These are phyloP conservation scores for Datnioides undecimradiatus DNA, from an alignment of 2,113 vertebrate genomes.

Conservation along the genomic window DNA sequence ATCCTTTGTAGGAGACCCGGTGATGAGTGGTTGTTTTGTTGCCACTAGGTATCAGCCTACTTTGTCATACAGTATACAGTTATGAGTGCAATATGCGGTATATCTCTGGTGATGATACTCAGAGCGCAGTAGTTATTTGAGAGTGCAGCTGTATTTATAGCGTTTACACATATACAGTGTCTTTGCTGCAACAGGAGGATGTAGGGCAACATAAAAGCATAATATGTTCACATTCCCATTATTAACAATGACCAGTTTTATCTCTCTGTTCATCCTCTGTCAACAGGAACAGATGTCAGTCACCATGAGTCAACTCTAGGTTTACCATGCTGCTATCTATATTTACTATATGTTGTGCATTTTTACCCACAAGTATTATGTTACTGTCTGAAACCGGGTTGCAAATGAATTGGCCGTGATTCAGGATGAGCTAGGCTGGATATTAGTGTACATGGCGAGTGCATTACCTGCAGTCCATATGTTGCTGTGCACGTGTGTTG, in stretches of 20 bases:
- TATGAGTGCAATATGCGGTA: not conserved
- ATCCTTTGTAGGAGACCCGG: not conserved
- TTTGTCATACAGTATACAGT: too few relatives aligned
- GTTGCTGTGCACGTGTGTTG: not conserved
- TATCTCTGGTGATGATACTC: not conserved
- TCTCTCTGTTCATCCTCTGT: too few relatives aligned
- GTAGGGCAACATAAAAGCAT: not conserved
- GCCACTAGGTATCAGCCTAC: not conserved
- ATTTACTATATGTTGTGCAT: conserved; percentile 18
- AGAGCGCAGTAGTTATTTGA: not conserved
- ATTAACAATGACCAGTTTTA: too few relatives aligned
- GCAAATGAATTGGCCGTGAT: not conserved
- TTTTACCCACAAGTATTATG: conserved; percentile 19
- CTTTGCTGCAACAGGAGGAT: not conserved
- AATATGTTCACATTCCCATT: not conserved
- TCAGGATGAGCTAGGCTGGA: not conserved
- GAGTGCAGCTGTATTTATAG: too few relatives aligned
- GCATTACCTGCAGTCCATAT: not conserved
- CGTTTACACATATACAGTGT: not conserved
- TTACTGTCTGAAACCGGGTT: not conserved
- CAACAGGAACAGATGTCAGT: conserved; percentile 2
- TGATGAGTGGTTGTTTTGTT: not conserved
- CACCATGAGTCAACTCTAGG: not conserved
- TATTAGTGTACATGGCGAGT: not conserved
- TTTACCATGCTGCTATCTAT: not conserved